Evolutionary conservation across 2,888 invertebrate genomes (phyloP), one percentile per base, ranked within the genome.

Genomic region (Psococerastis gibbosa): DNA sequence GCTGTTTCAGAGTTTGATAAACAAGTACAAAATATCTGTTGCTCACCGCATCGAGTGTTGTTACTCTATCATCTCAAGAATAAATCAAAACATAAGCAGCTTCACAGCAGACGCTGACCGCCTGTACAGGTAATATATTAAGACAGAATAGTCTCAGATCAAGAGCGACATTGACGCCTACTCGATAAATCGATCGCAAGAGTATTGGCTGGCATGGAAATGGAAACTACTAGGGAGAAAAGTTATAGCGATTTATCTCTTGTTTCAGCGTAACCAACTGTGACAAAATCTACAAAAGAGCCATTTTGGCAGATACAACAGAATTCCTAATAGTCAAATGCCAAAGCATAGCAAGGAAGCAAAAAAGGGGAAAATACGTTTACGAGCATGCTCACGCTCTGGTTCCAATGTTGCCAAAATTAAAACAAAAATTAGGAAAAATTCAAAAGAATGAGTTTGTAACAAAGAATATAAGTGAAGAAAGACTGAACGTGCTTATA

Each of bases 401-500:
- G 32, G 58, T 75, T 55, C 60, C 67, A 52, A 56, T 72, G 54
- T 58, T 66, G 47, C 50, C 64, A 50, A 60, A 64, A 49, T 57
- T 75, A 44, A 59, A 68, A 49, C 60, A 68, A 49, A 57, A 67
- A 53, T 50, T 62, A 31, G 43, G 55, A 49, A 48, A 22, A 51
- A 49, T 27, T 51, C 54, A 43, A 32, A 45, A 13, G 52, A 58
- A 52, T 20, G 9, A 27, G 23, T 41, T n/a, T 22, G 20, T 13
- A 42, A 18, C 41, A 18, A 43, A 17, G 11, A 48, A 31, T 43
- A 46, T 32, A 9, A 31, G 42, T 1, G 43, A 46, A 3, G 43
- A 47, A 11, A 53, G 56, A 16, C 60, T 75, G 15, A 80, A 76
- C 55, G 73, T 91, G 0, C 60, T 89, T 22, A 65, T 88, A 56